Conservation (phyloP, 2,797 vertebrate genomes). For the Pangasius larnaudii region DNA sequence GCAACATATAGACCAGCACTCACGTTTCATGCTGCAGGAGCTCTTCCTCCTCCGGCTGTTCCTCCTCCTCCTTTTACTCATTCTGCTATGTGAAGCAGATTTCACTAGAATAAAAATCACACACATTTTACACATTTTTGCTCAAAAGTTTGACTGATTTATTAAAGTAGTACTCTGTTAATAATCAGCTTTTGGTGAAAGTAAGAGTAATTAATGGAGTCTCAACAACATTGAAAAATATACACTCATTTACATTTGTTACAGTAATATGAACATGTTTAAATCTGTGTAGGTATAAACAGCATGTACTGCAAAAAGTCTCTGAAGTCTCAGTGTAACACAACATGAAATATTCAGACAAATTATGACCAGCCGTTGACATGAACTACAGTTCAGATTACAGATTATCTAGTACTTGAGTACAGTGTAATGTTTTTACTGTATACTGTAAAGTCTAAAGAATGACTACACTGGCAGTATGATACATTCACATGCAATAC, state of each 20-base stretch:
- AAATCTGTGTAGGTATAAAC: not conserved
- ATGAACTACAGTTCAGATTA: not conserved
- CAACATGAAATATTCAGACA: not conserved
- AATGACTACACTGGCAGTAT: not conserved
- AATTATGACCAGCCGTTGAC: not conserved
- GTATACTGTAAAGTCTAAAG: not conserved
- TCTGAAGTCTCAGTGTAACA: too few species aligned
- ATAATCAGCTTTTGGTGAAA: not conserved
- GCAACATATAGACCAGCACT: constrained; percentile 64
- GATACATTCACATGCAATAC: not conserved
- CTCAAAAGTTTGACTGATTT: not conserved
- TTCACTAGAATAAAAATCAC: not conserved
- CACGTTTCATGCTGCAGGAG: constrained; percentile 84
- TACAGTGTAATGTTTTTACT: not conserved
- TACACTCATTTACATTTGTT: not conserved
- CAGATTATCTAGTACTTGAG: not conserved
- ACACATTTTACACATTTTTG: not conserved
- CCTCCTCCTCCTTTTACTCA: constrained; percentile 87
- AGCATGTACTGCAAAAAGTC: not conserved
- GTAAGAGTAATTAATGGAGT: not conserved
- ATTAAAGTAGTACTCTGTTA: not conserved
- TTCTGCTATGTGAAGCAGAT: constrained; percentile 57
- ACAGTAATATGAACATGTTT: not conserved
- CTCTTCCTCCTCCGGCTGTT: constrained; percentile 81
- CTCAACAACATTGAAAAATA: not conserved